Evolutionary conservation across 2,797 vertebrate species (phyloP).

Genomic region (Notolepis coatsorum): DNA sequence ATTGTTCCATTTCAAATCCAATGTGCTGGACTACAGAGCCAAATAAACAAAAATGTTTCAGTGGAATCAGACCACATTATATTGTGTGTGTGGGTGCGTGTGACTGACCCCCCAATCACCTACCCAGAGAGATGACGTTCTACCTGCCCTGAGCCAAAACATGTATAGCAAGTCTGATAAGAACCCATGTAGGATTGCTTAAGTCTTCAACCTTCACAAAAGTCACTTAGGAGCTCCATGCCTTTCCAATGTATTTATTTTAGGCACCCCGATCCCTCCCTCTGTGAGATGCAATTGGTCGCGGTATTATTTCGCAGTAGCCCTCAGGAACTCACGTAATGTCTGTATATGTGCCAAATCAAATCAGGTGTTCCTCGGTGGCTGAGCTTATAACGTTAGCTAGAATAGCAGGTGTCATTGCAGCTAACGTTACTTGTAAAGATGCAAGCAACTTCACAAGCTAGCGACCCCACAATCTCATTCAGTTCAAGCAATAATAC

Average conservation of each 20-base stretch:
- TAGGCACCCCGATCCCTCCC: conserved; percentile 16
- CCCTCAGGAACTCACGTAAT: conserved; percentile 23
- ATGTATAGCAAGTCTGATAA: background rate
- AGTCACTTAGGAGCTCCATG: conserved; percentile 9
- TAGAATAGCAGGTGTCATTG: background rate
- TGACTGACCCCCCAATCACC: too few species aligned
- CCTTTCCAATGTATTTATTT: conserved; percentile 7
- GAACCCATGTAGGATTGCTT: background rate
- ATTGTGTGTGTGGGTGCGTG: too few species aligned
- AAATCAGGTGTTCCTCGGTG: conserved; percentile 66
- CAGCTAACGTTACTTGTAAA: background rate
- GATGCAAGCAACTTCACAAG: background rate
- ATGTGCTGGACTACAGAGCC: too few species aligned
- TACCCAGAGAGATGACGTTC: too few species aligned
- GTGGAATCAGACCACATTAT: too few species aligned
- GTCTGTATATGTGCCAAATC: conserved; percentile 57
- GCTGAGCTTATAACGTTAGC: conserved; percentile 35
- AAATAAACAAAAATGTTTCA: too few species aligned
- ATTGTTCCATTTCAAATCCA: too few species aligned
- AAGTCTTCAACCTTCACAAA: background rate
- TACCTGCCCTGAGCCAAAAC: background rate
- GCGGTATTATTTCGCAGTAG: conserved; percentile 16
- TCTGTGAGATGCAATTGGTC: conserved; percentile 35
- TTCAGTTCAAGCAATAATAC: too few species aligned
- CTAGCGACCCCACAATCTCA: background rate